Evolutionary conservation across 2,888 invertebrate species (phyloP).

Genomic region (Antheraea yamamai): DNA sequence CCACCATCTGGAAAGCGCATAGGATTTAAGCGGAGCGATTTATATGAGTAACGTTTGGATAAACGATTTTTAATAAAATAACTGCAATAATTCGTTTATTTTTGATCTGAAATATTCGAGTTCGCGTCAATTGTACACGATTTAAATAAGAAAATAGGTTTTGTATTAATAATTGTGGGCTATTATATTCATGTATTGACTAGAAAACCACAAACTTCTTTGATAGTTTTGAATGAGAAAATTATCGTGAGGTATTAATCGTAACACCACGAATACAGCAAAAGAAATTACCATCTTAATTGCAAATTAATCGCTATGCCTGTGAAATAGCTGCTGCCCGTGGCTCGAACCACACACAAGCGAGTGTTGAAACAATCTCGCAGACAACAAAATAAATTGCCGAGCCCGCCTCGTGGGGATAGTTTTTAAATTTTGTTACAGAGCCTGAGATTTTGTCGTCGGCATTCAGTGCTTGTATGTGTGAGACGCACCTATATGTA

Average conservation of each 20-base stretch:
- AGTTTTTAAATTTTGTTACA: conserved; percentile 77
- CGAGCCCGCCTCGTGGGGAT: conserved; percentile 57
- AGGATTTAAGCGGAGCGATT: conserved; percentile 7
- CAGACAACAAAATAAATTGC: conserved; percentile 64
- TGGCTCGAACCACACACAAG: conserved; percentile 24
- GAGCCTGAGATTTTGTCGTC: conserved; percentile 42
- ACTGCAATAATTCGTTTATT: not conserved
- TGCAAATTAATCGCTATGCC: not conserved
- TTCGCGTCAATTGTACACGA: not conserved
- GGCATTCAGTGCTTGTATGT: conserved; percentile 23
- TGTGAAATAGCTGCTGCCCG: conserved; percentile 28
- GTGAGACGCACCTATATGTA: conserved; percentile 36
- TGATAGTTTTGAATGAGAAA: no score
- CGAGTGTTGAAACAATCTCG: conserved; percentile 57
- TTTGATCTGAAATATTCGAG: not conserved
- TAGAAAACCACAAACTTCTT: not conserved
- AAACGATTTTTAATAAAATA: not conserved
- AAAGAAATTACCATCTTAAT: not conserved
- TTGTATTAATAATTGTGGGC: not conserved
- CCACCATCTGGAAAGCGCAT: not conserved
- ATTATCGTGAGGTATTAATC: no score
- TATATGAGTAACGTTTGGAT: not conserved
- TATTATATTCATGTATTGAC: not conserved
- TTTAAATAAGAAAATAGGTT: not conserved
- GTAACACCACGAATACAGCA: no score